A percentile compares a stretch with the other conserved stretches of the same genome.
Evolutionary conservation across 2,113 vertebrate species (phyloP).

Genomic region (Hiodon tergisus): DNA sequence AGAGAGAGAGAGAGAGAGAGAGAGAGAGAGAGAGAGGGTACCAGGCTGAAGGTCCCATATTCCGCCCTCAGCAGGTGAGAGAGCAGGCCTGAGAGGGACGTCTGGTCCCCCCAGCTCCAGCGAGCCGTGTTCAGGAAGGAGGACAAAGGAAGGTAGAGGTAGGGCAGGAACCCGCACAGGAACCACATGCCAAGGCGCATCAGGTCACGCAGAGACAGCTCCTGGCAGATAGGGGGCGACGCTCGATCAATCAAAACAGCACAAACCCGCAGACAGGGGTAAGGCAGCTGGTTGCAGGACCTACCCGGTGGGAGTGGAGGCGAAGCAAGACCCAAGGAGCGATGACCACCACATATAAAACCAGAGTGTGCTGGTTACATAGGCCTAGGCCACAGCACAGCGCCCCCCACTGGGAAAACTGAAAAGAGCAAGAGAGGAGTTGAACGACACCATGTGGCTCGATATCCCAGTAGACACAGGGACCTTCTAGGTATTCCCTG

Average conservation of each 20-base stretch:
- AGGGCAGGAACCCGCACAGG: constrained; percentile 78
- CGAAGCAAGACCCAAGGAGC: constrained; percentile 77
- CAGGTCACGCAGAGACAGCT: constrained; percentile 64
- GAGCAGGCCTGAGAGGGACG: constrained; percentile 77
- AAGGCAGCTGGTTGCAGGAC: not conserved
- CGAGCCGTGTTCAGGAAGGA: constrained; percentile 79
- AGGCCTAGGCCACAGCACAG: constrained; percentile 89
- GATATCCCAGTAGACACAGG: no score
- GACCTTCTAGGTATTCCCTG: no score
- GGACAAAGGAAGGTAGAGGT: constrained; percentile 83
- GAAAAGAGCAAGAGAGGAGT: constrained; percentile 34
- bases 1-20: not conserved
- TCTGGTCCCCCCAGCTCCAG: constrained; percentile 99
- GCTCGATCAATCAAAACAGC: not conserved
- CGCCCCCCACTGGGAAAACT: constrained; percentile 80
- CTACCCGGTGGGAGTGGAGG: constrained; percentile 67
- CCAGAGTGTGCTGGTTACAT: constrained; percentile 92
- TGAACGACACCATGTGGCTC: not conserved
- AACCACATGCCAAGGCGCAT: constrained; percentile 71
- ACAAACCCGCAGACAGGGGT: not conserved
- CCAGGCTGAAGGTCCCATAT: constrained; percentile 96
- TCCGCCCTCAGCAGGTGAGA: constrained; percentile 91
- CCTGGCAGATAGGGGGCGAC: constrained; percentile 59
- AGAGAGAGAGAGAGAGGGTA: constrained; percentile 48
- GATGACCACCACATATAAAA: constrained; percentile 74